phyloP scores from a whole-genome alignment of 2,797 vertebrate species.

The Neostethus bicornis region DNA sequence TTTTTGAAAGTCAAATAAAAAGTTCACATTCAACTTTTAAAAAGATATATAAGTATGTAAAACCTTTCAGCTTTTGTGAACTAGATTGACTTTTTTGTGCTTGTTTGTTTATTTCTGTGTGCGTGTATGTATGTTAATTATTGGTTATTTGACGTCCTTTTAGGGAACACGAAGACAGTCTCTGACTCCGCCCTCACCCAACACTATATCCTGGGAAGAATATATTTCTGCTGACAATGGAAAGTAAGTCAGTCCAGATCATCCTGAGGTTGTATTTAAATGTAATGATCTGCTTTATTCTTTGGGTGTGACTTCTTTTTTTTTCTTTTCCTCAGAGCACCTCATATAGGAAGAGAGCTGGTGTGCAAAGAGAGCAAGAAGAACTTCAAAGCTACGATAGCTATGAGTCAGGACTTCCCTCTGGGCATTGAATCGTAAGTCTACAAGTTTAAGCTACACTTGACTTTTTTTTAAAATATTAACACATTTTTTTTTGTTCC shows the following conservation, averaged over 20 bases:
- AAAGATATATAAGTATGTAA: too few species aligned
- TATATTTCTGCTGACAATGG: constrained; percentile 95
- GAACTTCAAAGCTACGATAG: constrained; percentile 98
- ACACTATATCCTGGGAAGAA: constrained; percentile 97
- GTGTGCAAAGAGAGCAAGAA: constrained; percentile 99
- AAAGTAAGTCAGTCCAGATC: constrained; percentile 78
- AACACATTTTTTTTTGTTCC: too few species aligned
- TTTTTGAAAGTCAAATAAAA: too few species aligned
- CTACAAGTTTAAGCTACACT: neutral
- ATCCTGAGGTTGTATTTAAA: neutral
- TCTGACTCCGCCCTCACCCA: constrained; percentile 89
- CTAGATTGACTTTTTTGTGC: too few species aligned
- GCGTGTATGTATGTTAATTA: neutral
- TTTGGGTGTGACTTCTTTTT: constrained; percentile 1
- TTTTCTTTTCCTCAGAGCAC: constrained; percentile 82
- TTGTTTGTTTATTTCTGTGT: neutral
- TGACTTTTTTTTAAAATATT: too few species aligned
- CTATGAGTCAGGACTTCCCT: constrained; percentile 99
- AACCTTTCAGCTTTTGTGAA: too few species aligned
- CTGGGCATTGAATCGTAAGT: constrained; percentile 97
- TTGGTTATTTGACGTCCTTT: constrained; percentile 8
- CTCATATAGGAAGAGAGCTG: constrained; percentile 95
- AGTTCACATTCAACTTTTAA: too few species aligned
- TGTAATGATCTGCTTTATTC: neutral
- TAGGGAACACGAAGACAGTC: constrained; percentile 93